phyloP scores from a whole-genome alignment of 2,888 invertebrate genomes.

The Eugnorisma glareosa region DNA sequence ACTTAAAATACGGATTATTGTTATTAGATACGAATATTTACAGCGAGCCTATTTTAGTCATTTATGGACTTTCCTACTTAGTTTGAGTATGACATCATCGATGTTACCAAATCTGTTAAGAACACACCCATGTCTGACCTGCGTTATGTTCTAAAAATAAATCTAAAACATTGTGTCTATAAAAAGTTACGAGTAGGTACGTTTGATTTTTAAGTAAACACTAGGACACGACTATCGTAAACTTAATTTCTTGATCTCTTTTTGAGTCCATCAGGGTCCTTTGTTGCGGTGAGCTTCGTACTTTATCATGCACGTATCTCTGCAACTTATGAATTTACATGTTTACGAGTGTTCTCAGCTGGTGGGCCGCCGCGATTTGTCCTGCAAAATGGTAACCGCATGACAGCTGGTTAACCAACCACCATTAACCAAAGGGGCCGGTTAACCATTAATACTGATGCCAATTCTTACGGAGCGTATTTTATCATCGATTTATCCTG shows the following conservation, averaged over 20 bases:
- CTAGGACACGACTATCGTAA: constrained; percentile 25
- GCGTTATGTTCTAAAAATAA: neutral
- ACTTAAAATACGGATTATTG: constrained; percentile 51
- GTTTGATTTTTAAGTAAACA: constrained; percentile 5
- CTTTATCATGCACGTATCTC: constrained; percentile 78
- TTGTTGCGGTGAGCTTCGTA: constrained; percentile 63
- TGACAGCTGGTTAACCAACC: constrained; percentile 84
- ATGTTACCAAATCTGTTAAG: constrained; percentile 8
- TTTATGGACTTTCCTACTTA: constrained; percentile 25
- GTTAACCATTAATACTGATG: constrained; percentile 72
- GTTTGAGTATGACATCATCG: constrained; percentile 34
- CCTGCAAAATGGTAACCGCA: constrained; percentile 81
- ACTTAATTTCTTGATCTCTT: constrained; percentile 49
- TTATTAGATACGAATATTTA: constrained; percentile 51
- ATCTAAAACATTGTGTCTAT: neutral
- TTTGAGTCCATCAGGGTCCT: constrained; percentile 44
- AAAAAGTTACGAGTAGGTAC: neutral
- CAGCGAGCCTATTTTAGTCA: constrained; percentile 17
- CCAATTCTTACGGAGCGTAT: constrained; percentile 77
- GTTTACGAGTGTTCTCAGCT: constrained; percentile 84
- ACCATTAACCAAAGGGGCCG: constrained; percentile 82
- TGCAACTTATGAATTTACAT: constrained; percentile 85
- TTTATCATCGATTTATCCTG: constrained; percentile 82
- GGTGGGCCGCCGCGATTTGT: constrained; percentile 88
- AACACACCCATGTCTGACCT: constrained; percentile 9